Conservation (phyloP, 1,140 invertebrate species). For the Macrotrachela quadricornifera region DNA sequence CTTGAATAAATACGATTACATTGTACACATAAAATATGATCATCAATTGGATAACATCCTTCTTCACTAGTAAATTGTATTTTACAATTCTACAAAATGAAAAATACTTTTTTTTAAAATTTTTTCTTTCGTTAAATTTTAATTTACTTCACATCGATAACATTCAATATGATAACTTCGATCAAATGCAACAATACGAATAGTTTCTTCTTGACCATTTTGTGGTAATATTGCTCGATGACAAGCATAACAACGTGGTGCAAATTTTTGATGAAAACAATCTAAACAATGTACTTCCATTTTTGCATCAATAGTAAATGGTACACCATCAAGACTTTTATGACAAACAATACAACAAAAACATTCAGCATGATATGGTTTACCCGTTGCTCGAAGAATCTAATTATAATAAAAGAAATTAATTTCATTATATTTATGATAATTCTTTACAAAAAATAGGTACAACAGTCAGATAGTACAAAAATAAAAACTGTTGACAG, state of each 20-base stretch:
- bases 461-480: no score
- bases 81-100: no score
- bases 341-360: slow-evolving; percentile 78
- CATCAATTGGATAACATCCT: no score
- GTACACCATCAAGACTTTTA: slow-evolving; percentile 84
- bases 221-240: slow-evolving; percentile 86
- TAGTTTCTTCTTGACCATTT: slow-evolving; percentile 76
- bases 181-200: slow-evolving; percentile 83
- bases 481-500: no score
- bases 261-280: slow-evolving; percentile 97
- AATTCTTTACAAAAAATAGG: neutral
- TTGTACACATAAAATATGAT: no score
- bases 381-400: slow-evolving; percentile 81
- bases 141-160: slow-evolving; percentile 71
- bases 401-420: slow-evolving; percentile 25
- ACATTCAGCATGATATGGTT: slow-evolving; percentile 91
- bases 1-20: no score
- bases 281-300: slow-evolving; percentile 96
- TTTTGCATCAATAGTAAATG: slow-evolving; percentile 89
- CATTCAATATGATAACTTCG: slow-evolving; percentile 86
- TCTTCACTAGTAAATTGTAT: no score
- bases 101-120: no score
- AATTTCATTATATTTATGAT: neutral
- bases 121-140: neutral
- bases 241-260: slow-evolving; percentile 87